Evolutionary conservation across 2,888 invertebrate species (phyloP).

Genomic region (Amiota mariae): DNA sequence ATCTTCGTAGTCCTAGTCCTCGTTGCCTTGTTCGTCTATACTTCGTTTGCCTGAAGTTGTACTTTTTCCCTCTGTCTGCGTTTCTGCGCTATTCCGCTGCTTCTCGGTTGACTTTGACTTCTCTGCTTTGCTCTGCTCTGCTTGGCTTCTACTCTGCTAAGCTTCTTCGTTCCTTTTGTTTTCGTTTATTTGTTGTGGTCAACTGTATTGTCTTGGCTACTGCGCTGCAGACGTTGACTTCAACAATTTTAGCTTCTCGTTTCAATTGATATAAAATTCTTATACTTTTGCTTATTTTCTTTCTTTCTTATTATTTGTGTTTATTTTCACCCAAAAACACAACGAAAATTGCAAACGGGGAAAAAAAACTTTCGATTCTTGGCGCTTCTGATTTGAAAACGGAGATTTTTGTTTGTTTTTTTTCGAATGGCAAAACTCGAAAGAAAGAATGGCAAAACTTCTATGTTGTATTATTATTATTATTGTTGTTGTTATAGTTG

Average conservation of each 20-base stretch:
- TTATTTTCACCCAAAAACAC: too few relatives aligned
- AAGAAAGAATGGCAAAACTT: too few relatives aligned
- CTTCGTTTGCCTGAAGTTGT: slow-evolving; percentile 40
- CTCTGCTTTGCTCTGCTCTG: slow-evolving; percentile 49
- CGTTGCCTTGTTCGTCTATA: slow-evolving; percentile 52
- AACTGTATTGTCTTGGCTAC: slow-evolving; percentile 8
- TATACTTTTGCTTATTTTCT: not conserved
- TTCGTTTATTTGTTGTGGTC: slow-evolving; percentile 25
- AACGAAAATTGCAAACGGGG: too few relatives aligned
- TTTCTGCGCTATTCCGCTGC: not conserved
- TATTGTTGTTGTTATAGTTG: too few relatives aligned
- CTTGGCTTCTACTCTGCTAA: slow-evolving; percentile 51
- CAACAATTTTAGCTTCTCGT: not conserved
- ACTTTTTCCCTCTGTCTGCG: not conserved
- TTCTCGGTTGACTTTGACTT: slow-evolving; percentile 28
- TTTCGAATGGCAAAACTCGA: too few relatives aligned
- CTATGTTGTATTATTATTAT: too few relatives aligned
- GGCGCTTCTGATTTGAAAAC: too few relatives aligned
- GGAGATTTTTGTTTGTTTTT: too few relatives aligned
- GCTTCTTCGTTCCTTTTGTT: slow-evolving; percentile 47
- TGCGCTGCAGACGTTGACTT: slow-evolving; percentile 16
- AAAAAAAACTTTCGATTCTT: too few relatives aligned
- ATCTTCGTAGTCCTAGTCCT: slow-evolving; percentile 52
- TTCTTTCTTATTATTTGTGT: not conserved
- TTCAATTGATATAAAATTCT: not conserved